Conservation (phyloP, 2,113 vertebrate species). For the Scolopax mira region DNA sequence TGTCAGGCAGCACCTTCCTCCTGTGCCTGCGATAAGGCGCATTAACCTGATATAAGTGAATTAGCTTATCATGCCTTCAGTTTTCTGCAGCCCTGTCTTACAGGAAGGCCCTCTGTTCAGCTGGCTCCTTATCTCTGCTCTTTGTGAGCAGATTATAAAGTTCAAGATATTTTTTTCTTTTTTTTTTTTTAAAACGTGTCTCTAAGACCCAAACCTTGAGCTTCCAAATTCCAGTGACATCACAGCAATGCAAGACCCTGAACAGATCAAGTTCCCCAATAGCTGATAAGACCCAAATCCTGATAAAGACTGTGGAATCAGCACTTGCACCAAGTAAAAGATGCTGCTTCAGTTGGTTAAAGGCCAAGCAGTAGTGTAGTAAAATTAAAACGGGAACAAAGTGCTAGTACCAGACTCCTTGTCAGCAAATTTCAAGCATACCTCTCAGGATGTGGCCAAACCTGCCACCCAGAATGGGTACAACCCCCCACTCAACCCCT, state of each 20-base stretch:
- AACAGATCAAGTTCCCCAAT: constrained; percentile 42
- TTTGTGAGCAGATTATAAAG: not conserved
- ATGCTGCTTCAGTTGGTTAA: constrained; percentile 69
- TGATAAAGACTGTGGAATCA: constrained; percentile 63
- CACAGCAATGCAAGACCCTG: not conserved
- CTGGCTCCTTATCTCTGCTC: constrained; percentile 18
- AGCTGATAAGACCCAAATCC: constrained; percentile 33
- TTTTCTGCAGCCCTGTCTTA: not conserved
- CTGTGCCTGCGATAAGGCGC: rapidly evolving
- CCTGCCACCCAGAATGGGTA: not conserved
- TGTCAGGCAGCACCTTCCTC: not conserved
- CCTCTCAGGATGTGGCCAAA: constrained; percentile 33
- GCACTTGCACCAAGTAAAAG: constrained; percentile 27
- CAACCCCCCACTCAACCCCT: constrained; percentile 3
- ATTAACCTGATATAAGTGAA: not conserved
- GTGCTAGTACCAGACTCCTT: constrained; percentile 10
- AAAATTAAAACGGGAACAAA: constrained; percentile 68
- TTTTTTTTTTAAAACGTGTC: not conserved
- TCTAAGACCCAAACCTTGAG: not conserved
- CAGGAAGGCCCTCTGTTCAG: not conserved
- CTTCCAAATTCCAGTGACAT: not conserved
- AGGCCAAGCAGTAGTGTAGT: constrained; percentile 57
- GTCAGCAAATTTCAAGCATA: constrained; percentile 64
- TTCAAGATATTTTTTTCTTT: not conserved
- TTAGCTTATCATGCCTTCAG: not conserved